These are phyloP conservation scores for Otolemur garnettii DNA, from an alignment of 2,113 vertebrate genomes.

Conservation along the genomic window DNA sequence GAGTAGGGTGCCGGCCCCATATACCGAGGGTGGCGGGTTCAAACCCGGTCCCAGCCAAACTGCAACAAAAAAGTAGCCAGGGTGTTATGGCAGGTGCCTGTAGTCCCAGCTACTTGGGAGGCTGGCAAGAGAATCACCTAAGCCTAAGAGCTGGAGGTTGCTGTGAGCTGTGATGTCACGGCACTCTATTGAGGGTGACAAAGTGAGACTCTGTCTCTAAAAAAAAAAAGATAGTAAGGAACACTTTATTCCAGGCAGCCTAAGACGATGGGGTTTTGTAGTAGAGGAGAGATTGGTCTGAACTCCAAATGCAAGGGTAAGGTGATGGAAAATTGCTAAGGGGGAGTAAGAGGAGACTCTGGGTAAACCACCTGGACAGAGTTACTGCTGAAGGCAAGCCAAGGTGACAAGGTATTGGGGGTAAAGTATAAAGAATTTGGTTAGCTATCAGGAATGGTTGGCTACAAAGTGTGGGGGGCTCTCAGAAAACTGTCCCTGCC, in stretches of 20 bases:
- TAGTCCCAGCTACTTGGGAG: no score
- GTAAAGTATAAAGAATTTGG: neutral
- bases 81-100: no score
- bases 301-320: neutral
- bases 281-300: neutral
- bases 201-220: no score
- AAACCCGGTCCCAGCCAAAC: no score
- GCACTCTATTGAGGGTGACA: no score
- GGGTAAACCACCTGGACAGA: neutral
- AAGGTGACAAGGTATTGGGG: neutral
- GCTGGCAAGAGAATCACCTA: no score
- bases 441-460: neutral
- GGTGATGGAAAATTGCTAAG: neutral
- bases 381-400: neutral
- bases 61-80: no score
- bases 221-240: no score
- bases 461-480: neutral
- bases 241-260: neutral
- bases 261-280: neutral
- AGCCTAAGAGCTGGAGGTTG: no score
- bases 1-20: no score
- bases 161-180: no score
- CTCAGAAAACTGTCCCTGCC: neutral
- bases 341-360: neutral
- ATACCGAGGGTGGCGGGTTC: no score